Evolutionary conservation across 2,113 vertebrate species (phyloP), one percentile per base, ranked within the genome.

Genomic region (Turdus rufiventris): DNA sequence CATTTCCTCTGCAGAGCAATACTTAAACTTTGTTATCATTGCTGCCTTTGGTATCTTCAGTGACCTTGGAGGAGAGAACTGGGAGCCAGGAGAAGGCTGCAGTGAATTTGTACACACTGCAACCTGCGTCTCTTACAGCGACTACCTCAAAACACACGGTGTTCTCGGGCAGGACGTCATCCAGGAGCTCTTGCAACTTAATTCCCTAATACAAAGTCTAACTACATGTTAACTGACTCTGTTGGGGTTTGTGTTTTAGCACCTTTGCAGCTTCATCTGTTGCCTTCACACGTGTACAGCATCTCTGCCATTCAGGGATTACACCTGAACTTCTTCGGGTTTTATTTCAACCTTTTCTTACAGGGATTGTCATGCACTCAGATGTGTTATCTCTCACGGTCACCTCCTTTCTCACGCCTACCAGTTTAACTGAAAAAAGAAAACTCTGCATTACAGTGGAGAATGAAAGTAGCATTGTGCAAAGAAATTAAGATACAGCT

Each of bases 91-190:
- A 33, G 57, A 19, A 66, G 24, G 51, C 21, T 62, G 28, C 31
- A 40, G 34, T 16, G 38, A 62, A 45, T 54, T 54, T 0, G 0
- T 4, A 42, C 29, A 25, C 7, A 0, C 15, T 25, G 21, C 13
- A 31, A 13, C 42, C 31, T 51, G 5, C 3, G 2, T 18, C 18
- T 8, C 12, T 26, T 65, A 18, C 9, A 63, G 38, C 33, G 42
- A 0, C 23, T 14, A 9, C 42, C n/a, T 57, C 42, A 5, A 24
- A 85, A 14, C 18, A 18, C 23, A 4, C 6, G 33, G 0, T 23
- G 23, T 61, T 20, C 51, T 33, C 0, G 0, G 12, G 5, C 5
- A 47, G 33, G 34, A 15, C 0, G 1, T 28, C 15, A 58, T 12
- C 18, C 34, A 16, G 60, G 40, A 48, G 21, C 8, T 33, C 42